Evolutionary conservation across 2,888 invertebrate species (phyloP).

Genomic region (Willowsia nigromaculata): DNA sequence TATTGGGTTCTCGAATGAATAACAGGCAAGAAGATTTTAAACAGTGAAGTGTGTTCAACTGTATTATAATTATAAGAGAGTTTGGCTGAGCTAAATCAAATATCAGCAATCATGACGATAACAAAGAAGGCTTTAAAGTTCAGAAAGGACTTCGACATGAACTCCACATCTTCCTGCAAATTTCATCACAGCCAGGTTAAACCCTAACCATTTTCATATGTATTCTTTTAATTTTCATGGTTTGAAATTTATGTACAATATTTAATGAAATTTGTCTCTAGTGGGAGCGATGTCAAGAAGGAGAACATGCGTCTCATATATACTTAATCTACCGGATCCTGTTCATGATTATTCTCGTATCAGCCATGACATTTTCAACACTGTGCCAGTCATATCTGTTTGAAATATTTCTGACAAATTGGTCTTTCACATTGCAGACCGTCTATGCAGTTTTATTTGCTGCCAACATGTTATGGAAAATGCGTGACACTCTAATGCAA

Average conservation of each 20-base stretch:
- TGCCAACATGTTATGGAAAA: constrained; percentile 29
- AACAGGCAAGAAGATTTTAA: too few relatives aligned
- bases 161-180: constrained; percentile 8
- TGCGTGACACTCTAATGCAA: background rate
- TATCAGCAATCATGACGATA: background rate
- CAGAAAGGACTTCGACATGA: constrained; percentile 52
- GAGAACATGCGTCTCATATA: constrained; percentile 44
- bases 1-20: too few relatives aligned
- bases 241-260: background rate
- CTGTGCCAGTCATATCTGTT: constrained; percentile 67
- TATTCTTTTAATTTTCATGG: background rate
- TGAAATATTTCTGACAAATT: constrained; percentile 71
- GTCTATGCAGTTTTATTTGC: constrained; percentile 49
- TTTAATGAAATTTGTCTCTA: background rate
- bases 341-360: constrained; percentile 50
- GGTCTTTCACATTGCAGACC: constrained; percentile 69
- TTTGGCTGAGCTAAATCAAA: too few relatives aligned
- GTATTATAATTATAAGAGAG: background rate
- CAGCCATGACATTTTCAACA: constrained; percentile 54
- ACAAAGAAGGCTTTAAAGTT: background rate
- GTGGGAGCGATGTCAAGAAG: constrained; percentile 44
- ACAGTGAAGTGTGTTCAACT: too few relatives aligned
- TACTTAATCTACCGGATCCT: constrained; percentile 60
- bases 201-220: background rate
- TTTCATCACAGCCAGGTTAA: constrained; percentile 59